Conservation (phyloP, 2,113 vertebrate species). For the Vulpes vulpes region DNA sequence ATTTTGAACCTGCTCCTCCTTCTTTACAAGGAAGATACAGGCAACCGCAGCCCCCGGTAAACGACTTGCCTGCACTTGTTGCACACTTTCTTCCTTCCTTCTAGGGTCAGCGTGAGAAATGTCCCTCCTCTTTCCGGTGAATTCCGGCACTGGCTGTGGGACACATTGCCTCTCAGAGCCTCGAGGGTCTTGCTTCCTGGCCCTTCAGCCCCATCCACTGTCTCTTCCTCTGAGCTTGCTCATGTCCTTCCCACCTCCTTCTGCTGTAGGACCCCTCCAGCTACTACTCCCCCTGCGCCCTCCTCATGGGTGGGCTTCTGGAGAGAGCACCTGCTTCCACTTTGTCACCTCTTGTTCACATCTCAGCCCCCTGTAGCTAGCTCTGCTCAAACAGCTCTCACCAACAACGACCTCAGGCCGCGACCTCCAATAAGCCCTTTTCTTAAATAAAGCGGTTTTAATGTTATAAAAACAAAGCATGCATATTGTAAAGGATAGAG, state of each 20-base stretch:
- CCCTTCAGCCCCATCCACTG: background rate
- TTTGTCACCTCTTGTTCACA: background rate
- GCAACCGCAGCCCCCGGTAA: background rate
- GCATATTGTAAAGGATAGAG: background rate
- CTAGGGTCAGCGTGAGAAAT: background rate
- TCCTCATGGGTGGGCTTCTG: background rate
- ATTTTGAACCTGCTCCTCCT: background rate
- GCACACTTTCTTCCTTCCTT: constrained; percentile 7
- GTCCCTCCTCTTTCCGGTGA: background rate
- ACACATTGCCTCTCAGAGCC: background rate
- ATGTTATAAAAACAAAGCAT: background rate
- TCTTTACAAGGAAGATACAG: background rate
- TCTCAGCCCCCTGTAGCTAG: background rate
- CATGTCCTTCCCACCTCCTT: background rate
- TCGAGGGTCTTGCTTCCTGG: background rate
- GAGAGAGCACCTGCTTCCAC: background rate
- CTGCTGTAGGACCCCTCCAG: background rate
- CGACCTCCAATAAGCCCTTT: background rate
- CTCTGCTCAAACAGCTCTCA: background rate
- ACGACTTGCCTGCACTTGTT: background rate
- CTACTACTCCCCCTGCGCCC: background rate
- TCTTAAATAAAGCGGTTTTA: background rate
- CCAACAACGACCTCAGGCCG: background rate
- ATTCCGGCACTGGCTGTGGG: background rate
- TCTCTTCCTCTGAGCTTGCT: background rate